Evolutionary conservation across 2,113 vertebrate species (phyloP).

Genomic region (Tichodroma muraria): DNA sequence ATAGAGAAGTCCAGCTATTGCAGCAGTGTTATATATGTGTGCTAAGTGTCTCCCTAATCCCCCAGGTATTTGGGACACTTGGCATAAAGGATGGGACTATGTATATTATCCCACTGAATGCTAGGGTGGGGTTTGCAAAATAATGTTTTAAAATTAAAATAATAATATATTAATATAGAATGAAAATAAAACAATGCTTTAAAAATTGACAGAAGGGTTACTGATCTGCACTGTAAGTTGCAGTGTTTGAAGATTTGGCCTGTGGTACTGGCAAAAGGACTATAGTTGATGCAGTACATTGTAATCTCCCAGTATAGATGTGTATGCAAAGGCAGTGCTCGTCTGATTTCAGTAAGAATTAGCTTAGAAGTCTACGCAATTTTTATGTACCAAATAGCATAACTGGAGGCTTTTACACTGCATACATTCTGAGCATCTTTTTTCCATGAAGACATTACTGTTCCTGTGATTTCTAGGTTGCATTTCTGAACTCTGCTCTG

Average conservation of each 20-base stretch:
- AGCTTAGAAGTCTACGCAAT: not conserved
- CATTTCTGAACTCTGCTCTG: not conserved
- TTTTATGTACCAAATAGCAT: slow-evolving; percentile 10
- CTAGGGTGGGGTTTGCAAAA: not conserved
- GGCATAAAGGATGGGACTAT: not conserved
- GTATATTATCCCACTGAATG: not conserved
- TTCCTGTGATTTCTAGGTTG: not conserved
- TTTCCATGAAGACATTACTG: not conserved
- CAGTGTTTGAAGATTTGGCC: not conserved
- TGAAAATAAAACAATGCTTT: not conserved
- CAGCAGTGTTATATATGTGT: not conserved
- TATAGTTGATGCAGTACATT: not conserved
- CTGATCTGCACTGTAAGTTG: not conserved
- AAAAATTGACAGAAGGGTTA: not conserved
- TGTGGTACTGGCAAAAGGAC: not conserved
- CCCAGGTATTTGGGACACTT: not conserved
- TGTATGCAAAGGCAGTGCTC: not conserved
- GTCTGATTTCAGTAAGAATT: slow-evolving; percentile 27
- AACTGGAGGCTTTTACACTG: not conserved
- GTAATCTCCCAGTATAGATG: not conserved
- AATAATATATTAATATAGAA: not conserved
- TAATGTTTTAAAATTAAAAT: not conserved
- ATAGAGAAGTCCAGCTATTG: not conserved
- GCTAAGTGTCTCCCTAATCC: not conserved
- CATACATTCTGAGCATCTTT: not conserved